Conservation (phyloP, 2,113 vertebrate genomes). For the Eptatretus burgeri region DNA sequence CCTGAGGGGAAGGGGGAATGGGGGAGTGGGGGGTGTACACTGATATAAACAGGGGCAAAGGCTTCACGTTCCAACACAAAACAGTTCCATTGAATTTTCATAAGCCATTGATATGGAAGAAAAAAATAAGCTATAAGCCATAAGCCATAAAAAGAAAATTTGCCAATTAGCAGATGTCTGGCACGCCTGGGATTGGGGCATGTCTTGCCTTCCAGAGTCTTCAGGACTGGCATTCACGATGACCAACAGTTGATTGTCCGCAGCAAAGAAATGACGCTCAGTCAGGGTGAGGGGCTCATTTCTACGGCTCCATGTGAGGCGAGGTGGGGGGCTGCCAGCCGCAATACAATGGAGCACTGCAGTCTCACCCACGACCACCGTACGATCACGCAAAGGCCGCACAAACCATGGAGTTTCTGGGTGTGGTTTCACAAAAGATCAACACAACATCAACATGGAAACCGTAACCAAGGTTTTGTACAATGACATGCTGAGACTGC, state of each 20-base stretch:
- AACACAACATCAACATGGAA: no score
- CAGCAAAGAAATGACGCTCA: constrained; percentile 33
- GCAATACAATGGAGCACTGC: constrained; percentile 37
- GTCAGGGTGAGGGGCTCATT: constrained; percentile 27
- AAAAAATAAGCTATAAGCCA: no score
- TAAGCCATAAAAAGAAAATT: no score
- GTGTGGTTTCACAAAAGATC: neutral
- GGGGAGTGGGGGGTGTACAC: no score
- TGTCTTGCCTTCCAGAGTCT: constrained; percentile 22
- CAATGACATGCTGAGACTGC: no score
- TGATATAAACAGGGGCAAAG: no score
- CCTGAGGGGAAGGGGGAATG: no score
- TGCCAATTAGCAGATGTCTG: neutral
- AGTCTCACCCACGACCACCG: constrained; percentile 27
- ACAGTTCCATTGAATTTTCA: no score
- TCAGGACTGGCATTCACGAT: constrained; percentile 30
- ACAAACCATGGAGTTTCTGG: constrained; percentile 36
- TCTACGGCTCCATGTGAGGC: constrained; percentile 39
- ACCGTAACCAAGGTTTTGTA: no score
- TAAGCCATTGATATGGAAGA: no score
- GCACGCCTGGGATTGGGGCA: neutral
- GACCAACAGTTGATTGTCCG: constrained; percentile 35
- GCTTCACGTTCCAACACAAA: no score
- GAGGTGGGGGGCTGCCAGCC: constrained; percentile 30
- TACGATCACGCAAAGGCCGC: constrained; percentile 30